Percentiles rank a stretch among this genome's conserved stretches.
phyloP scores from a whole-genome alignment of 2,113 vertebrate species.

The Pseudorectes ferrugineus region DNA sequence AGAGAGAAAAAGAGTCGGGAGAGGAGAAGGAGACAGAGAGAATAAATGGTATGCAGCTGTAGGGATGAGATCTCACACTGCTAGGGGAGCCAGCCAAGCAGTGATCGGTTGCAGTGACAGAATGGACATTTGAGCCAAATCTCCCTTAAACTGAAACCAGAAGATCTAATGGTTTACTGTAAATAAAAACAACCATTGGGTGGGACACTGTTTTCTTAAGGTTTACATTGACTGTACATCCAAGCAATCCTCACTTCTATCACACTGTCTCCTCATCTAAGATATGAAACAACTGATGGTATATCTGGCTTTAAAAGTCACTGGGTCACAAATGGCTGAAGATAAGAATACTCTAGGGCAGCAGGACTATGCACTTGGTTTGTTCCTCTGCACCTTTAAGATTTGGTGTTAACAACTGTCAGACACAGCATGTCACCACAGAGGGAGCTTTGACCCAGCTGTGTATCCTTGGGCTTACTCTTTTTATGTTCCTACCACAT shows the following conservation, averaged over 20 bases:
- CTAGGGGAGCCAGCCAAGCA: background rate
- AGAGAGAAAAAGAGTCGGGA: background rate
- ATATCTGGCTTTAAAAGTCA: background rate
- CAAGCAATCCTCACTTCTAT: background rate
- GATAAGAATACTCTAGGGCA: background rate
- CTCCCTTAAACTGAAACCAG: background rate
- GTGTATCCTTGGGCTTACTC: background rate
- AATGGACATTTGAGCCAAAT: background rate
- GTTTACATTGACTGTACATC: background rate
- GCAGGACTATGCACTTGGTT: background rate
- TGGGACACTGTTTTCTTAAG: background rate
- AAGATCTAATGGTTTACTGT: background rate
- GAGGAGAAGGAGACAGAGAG: background rate
- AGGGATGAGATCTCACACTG: background rate
- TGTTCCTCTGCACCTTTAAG: background rate
- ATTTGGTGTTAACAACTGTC: background rate
- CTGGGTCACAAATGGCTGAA: background rate
- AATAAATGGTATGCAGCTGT: background rate
- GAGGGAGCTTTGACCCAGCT: background rate
- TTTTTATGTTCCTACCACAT: background rate
- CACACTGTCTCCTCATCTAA: background rate
- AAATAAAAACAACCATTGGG: background rate
- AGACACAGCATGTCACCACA: background rate
- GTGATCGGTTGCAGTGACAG: background rate
- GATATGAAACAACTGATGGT: background rate